A percentile compares a stretch with the other conserved stretches of the same genome.
These are phyloP conservation scores for Platycheirus albimanus DNA, from an alignment of 2,888 invertebrate species.

Conservation along the genomic window DNA sequence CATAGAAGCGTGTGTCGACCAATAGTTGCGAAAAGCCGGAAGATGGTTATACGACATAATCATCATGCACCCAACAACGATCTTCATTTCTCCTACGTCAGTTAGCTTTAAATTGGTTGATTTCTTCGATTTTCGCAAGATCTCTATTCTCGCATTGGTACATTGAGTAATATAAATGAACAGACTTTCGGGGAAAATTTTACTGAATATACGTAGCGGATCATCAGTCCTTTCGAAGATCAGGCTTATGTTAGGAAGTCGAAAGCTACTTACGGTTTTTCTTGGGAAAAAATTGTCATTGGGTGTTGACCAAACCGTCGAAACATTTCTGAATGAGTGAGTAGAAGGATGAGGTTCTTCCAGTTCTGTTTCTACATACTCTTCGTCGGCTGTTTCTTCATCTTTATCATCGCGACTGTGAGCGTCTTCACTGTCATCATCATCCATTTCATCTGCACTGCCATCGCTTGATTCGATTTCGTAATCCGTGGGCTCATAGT, in stretches of 20 bases:
- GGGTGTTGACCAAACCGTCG: constrained; percentile 1
- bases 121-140: constrained; percentile 18
- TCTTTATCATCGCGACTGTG: neutral
- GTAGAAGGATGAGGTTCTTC: no score
- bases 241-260: constrained; percentile 4
- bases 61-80: no score
- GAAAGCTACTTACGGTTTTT: constrained; percentile 5
- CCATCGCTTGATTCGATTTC: constrained; percentile 5
- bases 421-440: neutral
- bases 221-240: constrained; percentile 13
- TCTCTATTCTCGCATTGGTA: constrained; percentile 44
- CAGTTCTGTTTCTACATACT: no score
- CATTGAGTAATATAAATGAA: constrained; percentile 36
- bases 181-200: constrained; percentile 38
- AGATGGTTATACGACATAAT: no score
- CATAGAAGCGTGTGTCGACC: no score
- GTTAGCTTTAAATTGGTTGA: constrained; percentile 1
- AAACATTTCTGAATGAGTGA: neutral
- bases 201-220: constrained; percentile 17
- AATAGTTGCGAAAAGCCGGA: no score
- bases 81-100: no score
- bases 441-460: neutral
- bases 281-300: neutral
- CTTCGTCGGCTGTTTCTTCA: no score
- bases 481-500: constrained; percentile 4